phyloP scores from a whole-genome alignment of 2,797 vertebrate species.

The Pogonophryne albipinna region DNA sequence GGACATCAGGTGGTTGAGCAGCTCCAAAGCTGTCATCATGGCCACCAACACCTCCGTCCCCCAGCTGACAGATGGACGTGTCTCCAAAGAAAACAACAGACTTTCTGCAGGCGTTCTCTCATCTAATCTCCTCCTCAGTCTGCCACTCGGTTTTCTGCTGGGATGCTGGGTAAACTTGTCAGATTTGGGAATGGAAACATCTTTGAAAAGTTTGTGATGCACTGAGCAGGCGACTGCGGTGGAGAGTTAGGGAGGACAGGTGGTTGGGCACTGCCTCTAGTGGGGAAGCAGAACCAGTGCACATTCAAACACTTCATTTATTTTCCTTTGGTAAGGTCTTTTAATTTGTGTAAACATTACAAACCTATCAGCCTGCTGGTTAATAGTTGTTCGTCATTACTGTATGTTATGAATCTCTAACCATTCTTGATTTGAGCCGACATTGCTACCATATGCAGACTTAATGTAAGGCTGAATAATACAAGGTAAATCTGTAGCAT shows the following conservation, averaged over 20 bases:
- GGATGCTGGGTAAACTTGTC: conserved; percentile 39
- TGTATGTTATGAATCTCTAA: neutral
- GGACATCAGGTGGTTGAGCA: conserved; percentile 39
- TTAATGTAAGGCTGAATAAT: neutral
- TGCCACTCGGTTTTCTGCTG: conserved; percentile 45
- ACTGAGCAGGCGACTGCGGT: neutral
- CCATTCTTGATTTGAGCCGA: neutral
- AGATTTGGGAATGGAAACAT: conserved; percentile 21
- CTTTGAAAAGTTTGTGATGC: conserved; percentile 17
- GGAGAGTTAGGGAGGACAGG: neutral
- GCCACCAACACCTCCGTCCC: conserved; percentile 13
- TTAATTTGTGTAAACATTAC: neutral
- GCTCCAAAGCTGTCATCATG: conserved; percentile 4
- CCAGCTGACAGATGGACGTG: conserved; percentile 40
- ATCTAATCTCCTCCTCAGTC: conserved; percentile 57
- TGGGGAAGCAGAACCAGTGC: conserved; percentile 32
- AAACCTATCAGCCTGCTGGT: neutral
- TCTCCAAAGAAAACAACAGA: conserved; percentile 39
- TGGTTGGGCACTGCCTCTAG: conserved; percentile 52
- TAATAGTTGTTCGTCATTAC: neutral
- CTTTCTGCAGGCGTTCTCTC: conserved; percentile 32
- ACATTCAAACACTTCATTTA: neutral
- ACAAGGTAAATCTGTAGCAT: neutral
- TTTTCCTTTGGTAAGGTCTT: neutral
- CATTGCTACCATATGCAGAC: neutral